phyloP scores from a whole-genome alignment of 2,888 invertebrate species.

The Rhamphomyia laevipes region DNA sequence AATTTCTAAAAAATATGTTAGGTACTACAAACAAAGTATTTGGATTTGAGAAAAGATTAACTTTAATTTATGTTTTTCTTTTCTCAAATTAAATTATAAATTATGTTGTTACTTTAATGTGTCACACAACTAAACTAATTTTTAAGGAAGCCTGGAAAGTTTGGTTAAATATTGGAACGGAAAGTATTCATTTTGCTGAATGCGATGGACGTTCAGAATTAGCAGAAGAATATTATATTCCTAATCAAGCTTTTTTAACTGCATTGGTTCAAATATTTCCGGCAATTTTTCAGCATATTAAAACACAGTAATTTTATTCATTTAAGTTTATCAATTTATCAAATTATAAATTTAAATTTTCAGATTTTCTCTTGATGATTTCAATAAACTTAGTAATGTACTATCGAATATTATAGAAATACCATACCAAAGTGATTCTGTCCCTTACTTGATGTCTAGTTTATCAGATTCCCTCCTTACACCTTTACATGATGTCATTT shows the following conservation, averaged over 20 bases:
- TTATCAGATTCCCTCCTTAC: conserved; percentile 69
- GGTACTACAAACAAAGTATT: too few species aligned
- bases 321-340: neutral
- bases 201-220: conserved; percentile 25
- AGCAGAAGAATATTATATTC: conserved; percentile 61
- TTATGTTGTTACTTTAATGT: neutral
- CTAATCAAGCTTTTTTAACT: conserved; percentile 87
- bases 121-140: neutral
- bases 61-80: neutral
- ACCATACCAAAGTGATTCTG: conserved; percentile 68
- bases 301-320: conserved; percentile 45
- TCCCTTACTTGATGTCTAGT: conserved; percentile 69
- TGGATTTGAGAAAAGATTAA: too few species aligned
- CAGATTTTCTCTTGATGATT: conserved; percentile 46
- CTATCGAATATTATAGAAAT: conserved; percentile 66
- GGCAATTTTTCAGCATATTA: conserved; percentile 82
- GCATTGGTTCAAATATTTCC: conserved; percentile 94
- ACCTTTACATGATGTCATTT: conserved; percentile 70
- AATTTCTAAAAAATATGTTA: too few species aligned
- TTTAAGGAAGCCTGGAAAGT: conserved; percentile 60
- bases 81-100: neutral
- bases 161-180: conserved; percentile 79
- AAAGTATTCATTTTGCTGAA: conserved; percentile 50
- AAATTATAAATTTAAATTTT: conserved; percentile 2
- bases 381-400: conserved; percentile 66